Base-by-base conservation (phyloP, 2,888 invertebrate genomes). In the Cerastis leucographa region DNA sequence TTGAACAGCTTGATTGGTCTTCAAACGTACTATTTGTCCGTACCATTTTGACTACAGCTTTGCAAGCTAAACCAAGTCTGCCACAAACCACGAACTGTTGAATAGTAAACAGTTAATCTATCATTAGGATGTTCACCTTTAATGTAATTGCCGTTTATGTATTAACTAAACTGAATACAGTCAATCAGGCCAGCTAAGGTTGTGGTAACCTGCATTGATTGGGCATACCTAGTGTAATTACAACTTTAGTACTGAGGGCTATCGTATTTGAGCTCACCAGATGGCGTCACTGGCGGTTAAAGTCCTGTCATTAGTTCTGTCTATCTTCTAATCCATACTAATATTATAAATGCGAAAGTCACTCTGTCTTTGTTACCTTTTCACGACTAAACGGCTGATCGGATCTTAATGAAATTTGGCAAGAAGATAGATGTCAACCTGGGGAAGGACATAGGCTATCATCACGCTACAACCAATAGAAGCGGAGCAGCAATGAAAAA, bases 151-250 rank as follows among this genome's bases (percentile, higher is more conserved):
- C 29, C 25, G 56, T 74, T 56, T 56, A 62, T 54, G 62, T 71
- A 71, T 73, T 76, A 29, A 68, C 66, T 29, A n/a, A 12, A 71
- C 65, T 85, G 77, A 81, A 83, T 78, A 40, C 51, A 62, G 56
- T 29, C 74, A 84, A 84, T 84, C 85, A 85, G 69, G 25, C 14
- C 17, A 72, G 49, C 62, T 35, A 62, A 62, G 59, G 35, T 49
- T 84, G 83, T 35, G 85, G 81, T 84, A 46, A 72, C 72, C 72
- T 40, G 51, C 44, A 67, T 71, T 80, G 70, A 76, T 84, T 76
- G 49, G 72, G 29, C 14, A 59, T 29, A 35, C 35, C 35, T 35
- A 40, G 25, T 19, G 46, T 67, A 61, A 67, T 71, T 46, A 76
- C n/a, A 17, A 40, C 11, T 44, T 19, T 19, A 5, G 8, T 3